Percentiles rank a stretch among this genome's conserved stretches.
Evolutionary conservation across 2,888 invertebrate species (phyloP).

Genomic region (Orthosia gothica): DNA sequence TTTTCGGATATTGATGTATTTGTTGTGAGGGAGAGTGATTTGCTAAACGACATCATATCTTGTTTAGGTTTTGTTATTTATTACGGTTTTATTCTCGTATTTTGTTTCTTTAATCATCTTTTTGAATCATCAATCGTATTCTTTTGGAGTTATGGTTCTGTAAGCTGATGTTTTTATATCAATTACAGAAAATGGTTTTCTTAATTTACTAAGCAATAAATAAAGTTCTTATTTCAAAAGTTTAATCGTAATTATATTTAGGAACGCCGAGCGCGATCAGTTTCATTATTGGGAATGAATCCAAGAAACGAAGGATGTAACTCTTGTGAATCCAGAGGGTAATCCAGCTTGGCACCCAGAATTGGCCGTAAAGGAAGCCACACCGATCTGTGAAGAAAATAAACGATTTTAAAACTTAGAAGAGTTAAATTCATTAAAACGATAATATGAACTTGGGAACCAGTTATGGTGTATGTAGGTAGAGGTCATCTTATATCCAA

Average conservation of each 20-base stretch:
- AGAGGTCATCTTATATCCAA: no score
- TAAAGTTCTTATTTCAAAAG: background rate
- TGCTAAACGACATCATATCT: conserved; percentile 62
- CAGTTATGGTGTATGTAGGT: background rate
- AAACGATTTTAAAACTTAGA: background rate
- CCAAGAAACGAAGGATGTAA: conserved; percentile 78
- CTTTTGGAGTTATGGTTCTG: background rate
- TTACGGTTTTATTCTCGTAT: conserved; percentile 23
- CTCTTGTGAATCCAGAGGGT: conserved; percentile 80
- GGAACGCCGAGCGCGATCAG: background rate
- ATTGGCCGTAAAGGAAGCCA: conserved; percentile 77
- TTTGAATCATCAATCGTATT: conserved; percentile 27
- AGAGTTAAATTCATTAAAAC: background rate
- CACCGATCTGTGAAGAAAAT: conserved; percentile 72
- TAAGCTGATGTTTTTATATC: background rate
- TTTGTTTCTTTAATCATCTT: conserved; percentile 37
- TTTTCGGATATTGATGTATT: conserved; percentile 68
- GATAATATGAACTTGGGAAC: background rate
- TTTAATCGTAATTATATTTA: background rate
- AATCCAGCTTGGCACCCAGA: conserved; percentile 77
- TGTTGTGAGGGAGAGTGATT: conserved; percentile 62
- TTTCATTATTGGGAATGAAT: conserved; percentile 71
- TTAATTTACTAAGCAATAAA: background rate
- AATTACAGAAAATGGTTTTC: background rate
- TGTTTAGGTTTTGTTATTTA: conserved; percentile 48